phyloP scores from a whole-genome alignment of 2,888 invertebrate genomes.

The Tenthredo livida region DNA sequence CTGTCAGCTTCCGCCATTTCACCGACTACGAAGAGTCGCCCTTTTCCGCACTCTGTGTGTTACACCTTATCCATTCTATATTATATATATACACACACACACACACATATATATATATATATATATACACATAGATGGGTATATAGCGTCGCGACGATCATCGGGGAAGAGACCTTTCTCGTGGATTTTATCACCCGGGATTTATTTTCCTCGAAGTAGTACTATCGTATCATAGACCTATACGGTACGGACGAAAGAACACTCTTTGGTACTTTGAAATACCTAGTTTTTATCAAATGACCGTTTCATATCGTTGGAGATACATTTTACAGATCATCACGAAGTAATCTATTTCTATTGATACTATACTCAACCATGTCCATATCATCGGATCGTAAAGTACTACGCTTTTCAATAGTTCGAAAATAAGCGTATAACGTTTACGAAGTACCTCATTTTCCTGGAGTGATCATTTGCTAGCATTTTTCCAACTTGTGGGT shows the following conservation, averaged over 20 bases:
- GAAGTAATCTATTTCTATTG: too few species aligned
- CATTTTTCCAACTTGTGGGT: background rate
- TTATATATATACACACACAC: background rate
- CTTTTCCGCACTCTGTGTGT: conserved; percentile 22
- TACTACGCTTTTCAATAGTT: background rate
- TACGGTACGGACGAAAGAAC: background rate
- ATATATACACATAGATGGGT: too few species aligned
- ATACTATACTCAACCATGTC: too few species aligned
- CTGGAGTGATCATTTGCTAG: background rate
- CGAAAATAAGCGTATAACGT: background rate
- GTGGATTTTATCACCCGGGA: background rate
- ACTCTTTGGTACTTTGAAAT: background rate
- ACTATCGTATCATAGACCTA: background rate
- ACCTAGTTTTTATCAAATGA: background rate
- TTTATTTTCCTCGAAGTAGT: background rate
- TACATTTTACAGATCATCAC: background rate
- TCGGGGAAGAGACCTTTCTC: background rate
- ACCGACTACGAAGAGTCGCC: background rate
- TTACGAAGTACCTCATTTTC: background rate
- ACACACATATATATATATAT: background rate
- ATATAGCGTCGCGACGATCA: background rate
- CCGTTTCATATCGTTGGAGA: background rate
- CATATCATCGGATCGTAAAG: background rate
- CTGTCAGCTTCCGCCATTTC: conserved; percentile 51
- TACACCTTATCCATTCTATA: background rate